Evolutionary conservation across 1,140 invertebrate species (phyloP).

Genomic region (Uloborus diversus): DNA sequence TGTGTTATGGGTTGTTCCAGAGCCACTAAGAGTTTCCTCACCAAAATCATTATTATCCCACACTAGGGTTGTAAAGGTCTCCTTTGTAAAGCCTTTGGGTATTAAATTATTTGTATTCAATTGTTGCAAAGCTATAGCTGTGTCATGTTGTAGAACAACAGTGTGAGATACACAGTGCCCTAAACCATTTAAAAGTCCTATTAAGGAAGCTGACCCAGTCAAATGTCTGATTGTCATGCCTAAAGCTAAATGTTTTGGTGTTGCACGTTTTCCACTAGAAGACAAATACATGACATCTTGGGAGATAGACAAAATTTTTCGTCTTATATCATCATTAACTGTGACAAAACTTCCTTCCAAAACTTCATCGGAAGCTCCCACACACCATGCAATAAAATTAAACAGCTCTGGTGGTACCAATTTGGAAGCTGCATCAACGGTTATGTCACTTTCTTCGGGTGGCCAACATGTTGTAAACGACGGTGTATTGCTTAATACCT

Average conservation of each 20-base stretch:
- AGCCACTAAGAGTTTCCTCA: too few relatives aligned
- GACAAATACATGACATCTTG: conserved; percentile 7
- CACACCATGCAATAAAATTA: not conserved
- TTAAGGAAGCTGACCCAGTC: too few relatives aligned
- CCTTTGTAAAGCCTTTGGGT: not conserved
- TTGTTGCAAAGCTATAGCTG: too few relatives aligned
- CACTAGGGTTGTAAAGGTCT: too few relatives aligned
- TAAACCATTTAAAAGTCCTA: conserved; percentile 12
- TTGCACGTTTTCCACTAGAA: too few relatives aligned
- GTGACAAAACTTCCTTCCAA: not conserved
- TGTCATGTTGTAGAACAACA: conserved; percentile 3
- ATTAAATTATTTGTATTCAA: not conserved
- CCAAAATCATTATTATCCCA: too few relatives aligned
- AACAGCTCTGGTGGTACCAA: not conserved
- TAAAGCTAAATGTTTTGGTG: too few relatives aligned
- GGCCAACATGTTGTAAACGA: not conserved
- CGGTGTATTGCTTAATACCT: not conserved
- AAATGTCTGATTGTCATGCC: too few relatives aligned
- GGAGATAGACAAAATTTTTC: not conserved
- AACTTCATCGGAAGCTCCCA: not conserved
- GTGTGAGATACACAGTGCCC: conserved; percentile 12
- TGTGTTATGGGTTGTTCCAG: too few relatives aligned
- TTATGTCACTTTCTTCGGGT: not conserved
- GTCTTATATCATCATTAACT: not conserved
- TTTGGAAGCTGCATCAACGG: not conserved